A percentile compares a stretch with the other conserved stretches of the same genome.
These are phyloP conservation scores for Euwallacea fornicatus DNA, from an alignment of 1,140 invertebrate species.

Conservation along the genomic window DNA sequence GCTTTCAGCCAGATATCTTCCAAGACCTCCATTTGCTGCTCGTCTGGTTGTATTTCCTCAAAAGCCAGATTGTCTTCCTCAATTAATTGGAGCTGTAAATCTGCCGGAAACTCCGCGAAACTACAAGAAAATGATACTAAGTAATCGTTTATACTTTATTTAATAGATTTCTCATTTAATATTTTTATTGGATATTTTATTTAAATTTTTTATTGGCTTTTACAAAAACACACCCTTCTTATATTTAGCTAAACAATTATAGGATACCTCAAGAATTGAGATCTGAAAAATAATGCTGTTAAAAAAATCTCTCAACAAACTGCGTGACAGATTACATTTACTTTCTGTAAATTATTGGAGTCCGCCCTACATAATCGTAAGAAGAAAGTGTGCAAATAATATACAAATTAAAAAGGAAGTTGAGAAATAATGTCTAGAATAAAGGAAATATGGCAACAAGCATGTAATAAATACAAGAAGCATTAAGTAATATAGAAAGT, in stretches of 20 bases:
- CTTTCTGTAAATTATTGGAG: no score
- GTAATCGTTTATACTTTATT: constrained; percentile 20
- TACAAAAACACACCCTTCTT: not conserved
- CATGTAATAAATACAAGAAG: no score
- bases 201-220: not conserved
- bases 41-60: constrained; percentile 61
- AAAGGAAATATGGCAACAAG: no score
- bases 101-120: constrained; percentile 49
- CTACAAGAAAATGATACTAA: constrained; percentile 30
- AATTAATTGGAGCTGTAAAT: constrained; percentile 55
- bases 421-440: no score
- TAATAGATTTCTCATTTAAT: not conserved
- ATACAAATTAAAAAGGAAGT: no score
- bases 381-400: no score
- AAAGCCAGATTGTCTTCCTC: constrained; percentile 55
- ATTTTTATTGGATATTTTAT: not conserved
- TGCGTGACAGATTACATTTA: no score
- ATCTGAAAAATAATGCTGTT: no score
- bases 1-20: constrained; percentile 83
- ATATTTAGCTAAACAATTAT: not conserved
- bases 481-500: no score
- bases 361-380: no score
- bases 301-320: no score
- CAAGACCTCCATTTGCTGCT: constrained; percentile 72
- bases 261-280: no score